These are phyloP conservation scores for Indri indri DNA, from an alignment of 2,113 vertebrate genomes.

Conservation along the genomic window DNA sequence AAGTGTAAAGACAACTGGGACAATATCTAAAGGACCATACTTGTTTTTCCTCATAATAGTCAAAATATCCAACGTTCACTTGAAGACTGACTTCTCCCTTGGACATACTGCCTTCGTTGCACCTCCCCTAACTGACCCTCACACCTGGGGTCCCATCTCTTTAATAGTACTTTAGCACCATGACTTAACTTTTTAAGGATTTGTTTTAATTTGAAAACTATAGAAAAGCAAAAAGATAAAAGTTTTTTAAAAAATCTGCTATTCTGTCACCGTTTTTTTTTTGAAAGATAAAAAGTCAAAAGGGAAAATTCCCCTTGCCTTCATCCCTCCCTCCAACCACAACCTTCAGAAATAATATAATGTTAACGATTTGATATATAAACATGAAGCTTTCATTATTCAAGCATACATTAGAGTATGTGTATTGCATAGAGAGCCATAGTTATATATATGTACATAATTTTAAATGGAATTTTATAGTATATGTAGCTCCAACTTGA, in stretches of 20 bases:
- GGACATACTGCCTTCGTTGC: accelerated
- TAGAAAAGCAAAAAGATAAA: not conserved
- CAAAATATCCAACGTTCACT: not conserved
- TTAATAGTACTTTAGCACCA: not conserved
- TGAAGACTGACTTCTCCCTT: not conserved
- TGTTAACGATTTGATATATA: not conserved
- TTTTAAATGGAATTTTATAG: not conserved
- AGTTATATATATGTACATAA: not conserved
- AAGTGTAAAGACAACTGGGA: not conserved
- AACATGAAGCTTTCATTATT: not conserved
- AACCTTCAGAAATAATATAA: not conserved
- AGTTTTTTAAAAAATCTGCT: not conserved
- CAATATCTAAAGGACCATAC: not conserved
- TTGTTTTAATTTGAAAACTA: not conserved
- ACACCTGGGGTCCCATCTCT: not conserved
- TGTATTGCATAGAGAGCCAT: not conserved
- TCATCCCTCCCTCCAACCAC: not conserved
- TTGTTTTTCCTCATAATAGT: not conserved
- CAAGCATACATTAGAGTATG: not conserved
- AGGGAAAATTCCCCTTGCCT: not conserved
- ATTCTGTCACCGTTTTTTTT: not conserved
- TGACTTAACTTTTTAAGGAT: not conserved
- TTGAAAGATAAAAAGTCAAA: not conserved
- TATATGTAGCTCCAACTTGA: not conserved
- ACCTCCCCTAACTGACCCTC: not conserved